Base-by-base conservation (phyloP, 2,888 invertebrate genomes). In the Gandaritis pyraliata region DNA sequence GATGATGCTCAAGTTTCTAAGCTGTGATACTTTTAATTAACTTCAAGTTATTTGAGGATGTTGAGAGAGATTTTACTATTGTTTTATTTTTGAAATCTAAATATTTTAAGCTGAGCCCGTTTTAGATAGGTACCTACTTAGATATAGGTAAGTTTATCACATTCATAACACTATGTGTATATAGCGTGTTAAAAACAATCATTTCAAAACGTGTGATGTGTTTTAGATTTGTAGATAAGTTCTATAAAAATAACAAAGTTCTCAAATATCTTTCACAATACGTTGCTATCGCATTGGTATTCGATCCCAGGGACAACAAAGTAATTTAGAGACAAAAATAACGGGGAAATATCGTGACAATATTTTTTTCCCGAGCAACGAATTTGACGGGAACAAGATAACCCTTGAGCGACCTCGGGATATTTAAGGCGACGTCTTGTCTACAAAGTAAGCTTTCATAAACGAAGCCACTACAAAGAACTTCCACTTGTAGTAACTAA, bases 301-400 rank as follows among this genome's bases (percentile, higher is more conserved):
- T 62, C 55, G 66, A 64, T 64, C 50, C 29, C 61, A 64, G 62
- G 59, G 64, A 64, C 61, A 54, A 52, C 16, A 51, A 18, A 47
- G 57, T 59, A 61, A 64, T 61, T 56, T 15, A 16, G 41, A 59
- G 57, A 67, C 51, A 52, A 64, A 64, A 67, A 64, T 67, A 64
- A 59, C 59, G 57, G 30, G 48, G 58, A 61, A 62, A 64, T 59
- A 67, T 55, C 29, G 47, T 11, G 53, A 61, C 64, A 61, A 64
- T 62, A 62, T 62, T 62, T 48, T 67, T 41, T 46, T 1, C 16
- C 33, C 15, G 54, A 60, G 61, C 38, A 60, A 50, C 46, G 29
- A 30, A 50, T 60, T 57, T 51, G 47, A 57, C 52, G 52, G 38
- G 45, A 55, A 38, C 39, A 53, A 58, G 55, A 65, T 65, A 58